Conservation (phyloP, 1,140 invertebrate species). For the Heliconius himera region DNA sequence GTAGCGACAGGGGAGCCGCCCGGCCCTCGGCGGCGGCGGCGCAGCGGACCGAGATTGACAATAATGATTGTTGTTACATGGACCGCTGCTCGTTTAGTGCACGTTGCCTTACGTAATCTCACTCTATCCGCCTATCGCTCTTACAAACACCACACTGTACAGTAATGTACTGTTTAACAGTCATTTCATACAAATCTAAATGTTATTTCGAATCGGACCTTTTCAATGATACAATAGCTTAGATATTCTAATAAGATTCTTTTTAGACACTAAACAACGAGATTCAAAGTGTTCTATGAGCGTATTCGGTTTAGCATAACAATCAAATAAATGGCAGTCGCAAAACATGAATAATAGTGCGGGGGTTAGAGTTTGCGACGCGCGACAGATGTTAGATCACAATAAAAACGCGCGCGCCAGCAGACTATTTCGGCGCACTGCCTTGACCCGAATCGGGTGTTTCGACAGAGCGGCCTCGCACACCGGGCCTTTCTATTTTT, state of each 20-base stretch:
- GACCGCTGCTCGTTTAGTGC: constrained; percentile 53
- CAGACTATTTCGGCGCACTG: constrained; percentile 79
- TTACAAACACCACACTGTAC: neutral
- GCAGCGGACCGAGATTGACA: constrained; percentile 42
- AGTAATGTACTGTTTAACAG: neutral
- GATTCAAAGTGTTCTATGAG: neutral
- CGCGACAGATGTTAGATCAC: constrained; percentile 78
- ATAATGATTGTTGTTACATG: constrained; percentile 63
- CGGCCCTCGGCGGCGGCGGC: constrained; percentile 11
- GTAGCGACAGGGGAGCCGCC: neutral
- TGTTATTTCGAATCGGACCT: neutral
- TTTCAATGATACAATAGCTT: neutral
- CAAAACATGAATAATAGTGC: constrained; percentile 31
- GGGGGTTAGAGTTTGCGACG: constrained; percentile 49
- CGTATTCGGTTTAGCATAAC: constrained; percentile 8
- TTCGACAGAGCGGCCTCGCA: constrained; percentile 80
- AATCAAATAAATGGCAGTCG: constrained; percentile 23
- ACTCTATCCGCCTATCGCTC: constrained; percentile 38
- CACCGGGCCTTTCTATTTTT: constrained; percentile 81
- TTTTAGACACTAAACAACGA: neutral
- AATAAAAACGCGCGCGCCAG: constrained; percentile 78
- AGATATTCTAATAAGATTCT: constrained; percentile 7
- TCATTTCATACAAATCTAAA: neutral
- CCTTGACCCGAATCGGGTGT: constrained; percentile 79
- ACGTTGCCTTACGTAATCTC: constrained; percentile 63